phyloP scores from a whole-genome alignment of 2,113 vertebrate genomes.

The Microcebus ravelobensis region DNA sequence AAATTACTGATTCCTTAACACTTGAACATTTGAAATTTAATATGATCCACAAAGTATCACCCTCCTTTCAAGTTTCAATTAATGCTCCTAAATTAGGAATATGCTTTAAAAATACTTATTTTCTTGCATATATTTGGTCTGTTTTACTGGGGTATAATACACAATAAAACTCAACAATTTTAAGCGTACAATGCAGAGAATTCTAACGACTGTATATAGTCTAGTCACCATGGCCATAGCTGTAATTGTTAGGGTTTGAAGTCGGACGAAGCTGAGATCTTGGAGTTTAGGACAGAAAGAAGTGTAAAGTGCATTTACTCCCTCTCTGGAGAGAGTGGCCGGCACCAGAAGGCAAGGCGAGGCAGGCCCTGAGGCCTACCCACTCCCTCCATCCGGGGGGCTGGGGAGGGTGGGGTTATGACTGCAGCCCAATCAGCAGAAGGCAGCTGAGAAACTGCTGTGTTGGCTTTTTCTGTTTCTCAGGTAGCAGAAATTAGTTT shows the following conservation, averaged over 20 bases:
- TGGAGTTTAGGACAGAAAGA: too few species aligned
- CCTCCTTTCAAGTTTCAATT: neutral
- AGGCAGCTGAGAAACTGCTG: too few species aligned
- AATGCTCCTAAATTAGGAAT: neutral
- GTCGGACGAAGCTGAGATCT: too few species aligned
- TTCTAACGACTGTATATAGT: neutral
- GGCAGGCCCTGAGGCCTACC: too few species aligned
- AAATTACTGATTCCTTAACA: neutral
- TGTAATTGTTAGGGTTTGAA: too few species aligned
- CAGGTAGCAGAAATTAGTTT: neutral
- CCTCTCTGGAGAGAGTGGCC: too few species aligned
- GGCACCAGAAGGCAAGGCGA: too few species aligned
- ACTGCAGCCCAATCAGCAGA: too few species aligned
- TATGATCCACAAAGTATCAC: neutral
- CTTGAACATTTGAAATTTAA: neutral
- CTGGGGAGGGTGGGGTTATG: too few species aligned
- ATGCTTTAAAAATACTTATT: neutral
- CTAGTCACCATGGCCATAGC: fast-evolving
- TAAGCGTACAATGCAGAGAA: neutral
- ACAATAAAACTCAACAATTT: neutral
- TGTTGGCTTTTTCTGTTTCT: too few species aligned
- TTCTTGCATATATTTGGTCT: neutral
- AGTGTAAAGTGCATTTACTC: too few species aligned
- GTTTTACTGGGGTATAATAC: neutral
- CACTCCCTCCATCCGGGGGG: too few species aligned